Percentiles rank a stretch among this genome's conserved stretches.
phyloP scores from a whole-genome alignment of 1,140 invertebrate species.

The Arctopsyche grandis region DNA sequence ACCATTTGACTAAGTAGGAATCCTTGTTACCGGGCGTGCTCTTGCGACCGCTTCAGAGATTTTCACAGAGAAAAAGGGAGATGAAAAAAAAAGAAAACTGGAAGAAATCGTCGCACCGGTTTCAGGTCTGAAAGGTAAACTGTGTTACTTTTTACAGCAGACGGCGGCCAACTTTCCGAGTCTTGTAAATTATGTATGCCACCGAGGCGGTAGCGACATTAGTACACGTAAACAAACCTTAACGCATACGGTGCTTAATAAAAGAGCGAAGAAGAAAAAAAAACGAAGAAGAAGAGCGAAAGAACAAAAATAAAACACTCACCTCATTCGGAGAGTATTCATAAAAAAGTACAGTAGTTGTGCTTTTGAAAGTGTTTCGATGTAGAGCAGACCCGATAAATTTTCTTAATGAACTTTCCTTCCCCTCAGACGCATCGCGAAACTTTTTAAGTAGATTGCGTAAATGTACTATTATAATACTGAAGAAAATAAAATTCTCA shows the following conservation, averaged over 20 bases:
- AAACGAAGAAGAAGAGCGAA: not conserved
- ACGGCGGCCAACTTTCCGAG: slow-evolving; percentile 8
- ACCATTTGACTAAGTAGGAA: slow-evolving; percentile 34
- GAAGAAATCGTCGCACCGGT: slow-evolving; percentile 16
- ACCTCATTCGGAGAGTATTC: not conserved
- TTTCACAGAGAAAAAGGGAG: not conserved
- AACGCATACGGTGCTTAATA: slow-evolving; percentile 7
- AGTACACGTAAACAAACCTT: slow-evolving; percentile 19
- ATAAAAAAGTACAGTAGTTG: not conserved
- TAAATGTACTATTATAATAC: too few species aligned
- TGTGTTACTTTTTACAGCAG: slow-evolving; percentile 25
- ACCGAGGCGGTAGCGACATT: slow-evolving; percentile 1
- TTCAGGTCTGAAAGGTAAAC: slow-evolving; percentile 30
- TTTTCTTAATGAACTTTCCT: slow-evolving; percentile 24
- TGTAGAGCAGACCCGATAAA: slow-evolving; percentile 6
- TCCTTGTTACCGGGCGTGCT: slow-evolving; percentile 31
- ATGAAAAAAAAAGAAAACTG: not conserved
- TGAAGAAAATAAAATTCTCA: not conserved
- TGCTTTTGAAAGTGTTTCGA: slow-evolving; percentile 23
- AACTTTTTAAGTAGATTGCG: not conserved
- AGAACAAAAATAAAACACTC: not conserved
- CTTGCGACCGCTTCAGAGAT: slow-evolving; percentile 2
- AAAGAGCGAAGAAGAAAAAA: not conserved
- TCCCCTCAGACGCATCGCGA: not conserved
- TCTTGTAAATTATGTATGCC: slow-evolving; percentile 22